Base-by-base conservation (phyloP, 2,888 invertebrate species). In the Trissolcus brochymenae region DNA sequence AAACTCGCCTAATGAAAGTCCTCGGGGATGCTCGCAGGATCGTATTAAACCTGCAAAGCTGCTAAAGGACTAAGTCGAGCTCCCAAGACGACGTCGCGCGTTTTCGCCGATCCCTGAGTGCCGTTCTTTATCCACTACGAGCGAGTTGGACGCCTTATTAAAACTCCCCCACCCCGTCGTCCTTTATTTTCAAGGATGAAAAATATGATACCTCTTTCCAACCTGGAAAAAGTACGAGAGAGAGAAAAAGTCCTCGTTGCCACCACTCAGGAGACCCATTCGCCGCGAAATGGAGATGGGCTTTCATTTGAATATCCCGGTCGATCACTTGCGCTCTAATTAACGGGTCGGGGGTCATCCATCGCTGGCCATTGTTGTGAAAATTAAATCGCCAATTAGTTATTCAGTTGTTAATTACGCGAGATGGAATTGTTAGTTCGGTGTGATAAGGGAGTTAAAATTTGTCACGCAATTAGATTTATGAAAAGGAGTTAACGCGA, bases 1-100 rank as follows among this genome's bases (percentile, higher is more conserved):
- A 87, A 87, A 87, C 86, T 87, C 86, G 82, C 85, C 85, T 87
- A 87, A 87, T 87, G 87, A 87, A 87, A 87, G 86, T 87, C 87
- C 84, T 86, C 79, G 79, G 86, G 85, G 86, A 83, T 85, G 83
- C 83, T 86, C 83, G 81, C 81, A 82, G 83, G 84, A 86, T 87
- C 85, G 85, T 87, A 87, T 87, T 87, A 87, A 87, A 85, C 84
- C 84, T 81, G 84, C 83, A 82, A 84, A 84, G 83, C 84, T 83
- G 81, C 82, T 83, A 83, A 83, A 84, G 82, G 82, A 84, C 84
- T 81, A 80, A 78, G 70, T 77, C 79, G 80, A 76, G 70, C 64
- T 78, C 78, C 75, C 76, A 72, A 76, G 79, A 76, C 75, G 73
- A 65, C 75, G 70, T 68, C 72, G 75, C 75, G 75, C 75, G 73